Conservation (phyloP, 1,140 invertebrate genomes). For the Cyphomyrmex costatus region DNA sequence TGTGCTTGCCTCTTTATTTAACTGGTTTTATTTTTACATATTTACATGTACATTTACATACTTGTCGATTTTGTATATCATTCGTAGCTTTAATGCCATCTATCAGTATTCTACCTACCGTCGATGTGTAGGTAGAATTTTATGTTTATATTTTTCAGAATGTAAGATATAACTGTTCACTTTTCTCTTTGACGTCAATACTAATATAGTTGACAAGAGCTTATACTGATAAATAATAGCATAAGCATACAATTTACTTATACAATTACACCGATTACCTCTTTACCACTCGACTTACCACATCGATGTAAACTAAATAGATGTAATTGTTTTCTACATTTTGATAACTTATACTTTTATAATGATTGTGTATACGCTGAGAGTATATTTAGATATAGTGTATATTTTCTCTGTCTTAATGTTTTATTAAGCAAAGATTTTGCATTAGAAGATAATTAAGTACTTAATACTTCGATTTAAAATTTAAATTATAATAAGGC, state of each 20-base stretch:
- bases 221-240: conserved; percentile 6
- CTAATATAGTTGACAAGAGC: conserved; percentile 9
- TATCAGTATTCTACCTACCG: background rate
- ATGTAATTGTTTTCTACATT: conserved; percentile 28
- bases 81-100: background rate
- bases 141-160: conserved; percentile 20
- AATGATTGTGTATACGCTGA: conserved; percentile 32
- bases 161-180: conserved; percentile 10
- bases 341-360: conserved; percentile 61
- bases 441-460: conserved; percentile 2
- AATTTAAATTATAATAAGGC: too few relatives aligned
- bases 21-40: conserved; percentile 32
- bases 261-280: conserved; percentile 53
- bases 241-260: conserved; percentile 46
- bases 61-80: background rate
- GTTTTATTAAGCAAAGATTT: conserved; percentile 1
- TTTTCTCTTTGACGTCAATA: background rate
- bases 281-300: conserved; percentile 28
- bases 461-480: conserved; percentile 30
- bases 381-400: background rate
- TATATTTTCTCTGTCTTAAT: background rate
- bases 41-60: conserved; percentile 2
- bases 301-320: conserved; percentile 38
- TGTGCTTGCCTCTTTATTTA: conserved; percentile 26
- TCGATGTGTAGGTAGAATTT: conserved; percentile 31